Conservation (phyloP, 35 echinoderm and acorn worm species). For the Nesometra sesokonis region DNA sequence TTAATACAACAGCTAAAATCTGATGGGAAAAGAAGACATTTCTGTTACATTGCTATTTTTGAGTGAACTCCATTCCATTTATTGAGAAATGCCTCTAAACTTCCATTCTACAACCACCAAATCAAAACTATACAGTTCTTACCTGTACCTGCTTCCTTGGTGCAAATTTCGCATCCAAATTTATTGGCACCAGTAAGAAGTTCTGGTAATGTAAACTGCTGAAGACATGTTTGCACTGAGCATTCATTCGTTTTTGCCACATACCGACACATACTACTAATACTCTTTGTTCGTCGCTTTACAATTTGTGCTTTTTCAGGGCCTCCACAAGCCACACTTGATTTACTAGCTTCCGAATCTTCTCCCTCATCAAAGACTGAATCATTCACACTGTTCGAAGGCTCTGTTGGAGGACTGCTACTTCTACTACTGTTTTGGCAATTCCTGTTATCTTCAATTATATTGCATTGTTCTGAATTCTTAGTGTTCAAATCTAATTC, state of each 20-base stretch:
- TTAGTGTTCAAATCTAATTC: not conserved
- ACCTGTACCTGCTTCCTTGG: slow-evolving; percentile 28
- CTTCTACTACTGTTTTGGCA: not conserved
- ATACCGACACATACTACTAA: slow-evolving; percentile 29
- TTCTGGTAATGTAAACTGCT: slow-evolving; percentile 85
- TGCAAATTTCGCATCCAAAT: slow-evolving; percentile 92
- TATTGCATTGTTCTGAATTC: not conserved
- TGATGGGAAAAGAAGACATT: too few relatives aligned
- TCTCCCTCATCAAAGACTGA: not conserved
- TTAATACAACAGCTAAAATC: too few relatives aligned
- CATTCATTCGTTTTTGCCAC: slow-evolving; percentile 73
- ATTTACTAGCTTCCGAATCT: slow-evolving; percentile 30
- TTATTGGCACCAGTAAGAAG: slow-evolving; percentile 78
- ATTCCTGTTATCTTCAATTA: not conserved
- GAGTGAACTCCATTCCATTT: too few relatives aligned
- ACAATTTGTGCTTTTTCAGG: not conserved
- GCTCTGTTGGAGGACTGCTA: not conserved
- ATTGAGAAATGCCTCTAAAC: too few relatives aligned
- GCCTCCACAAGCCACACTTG: slow-evolving; percentile 18
- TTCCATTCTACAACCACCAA: too few relatives aligned
- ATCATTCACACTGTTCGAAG: not conserved
- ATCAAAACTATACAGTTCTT: not conserved
- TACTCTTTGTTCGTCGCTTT: not conserved
- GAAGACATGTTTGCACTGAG: slow-evolving; percentile 86
- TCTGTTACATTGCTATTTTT: too few relatives aligned